A percentile compares a stretch with the other conserved stretches of the same genome.
Conservation (phyloP, 2,113 vertebrate species). For the Cricetomys ansorgei region DNA sequence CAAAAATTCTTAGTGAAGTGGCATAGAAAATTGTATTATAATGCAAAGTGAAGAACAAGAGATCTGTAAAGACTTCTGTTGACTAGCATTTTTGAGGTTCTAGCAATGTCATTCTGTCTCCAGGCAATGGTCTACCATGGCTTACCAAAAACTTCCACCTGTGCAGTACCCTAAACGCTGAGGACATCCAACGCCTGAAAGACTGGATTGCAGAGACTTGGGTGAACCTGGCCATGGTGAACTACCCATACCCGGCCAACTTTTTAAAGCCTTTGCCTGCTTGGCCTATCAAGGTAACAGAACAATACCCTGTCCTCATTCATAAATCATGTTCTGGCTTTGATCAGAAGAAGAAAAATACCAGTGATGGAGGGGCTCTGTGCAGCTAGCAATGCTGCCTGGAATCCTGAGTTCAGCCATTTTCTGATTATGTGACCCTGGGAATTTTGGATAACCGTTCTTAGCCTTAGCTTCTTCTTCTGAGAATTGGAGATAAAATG, state of each 20-base stretch:
- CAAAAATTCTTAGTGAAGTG: slow-evolving; percentile 31
- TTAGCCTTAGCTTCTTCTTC: slow-evolving; percentile 26
- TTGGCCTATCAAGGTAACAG: slow-evolving; percentile 95
- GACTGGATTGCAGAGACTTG: slow-evolving; percentile 95
- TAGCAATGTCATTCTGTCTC: slow-evolving; percentile 44
- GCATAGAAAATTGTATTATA: not conserved
- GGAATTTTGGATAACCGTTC: not conserved
- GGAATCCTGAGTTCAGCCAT: not conserved
- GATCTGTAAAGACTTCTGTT: not conserved
- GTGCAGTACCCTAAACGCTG: slow-evolving; percentile 89
- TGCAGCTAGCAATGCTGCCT: not conserved
- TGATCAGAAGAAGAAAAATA: slow-evolving; percentile 17
- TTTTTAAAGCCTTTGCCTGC: slow-evolving; percentile 96
- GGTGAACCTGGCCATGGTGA: slow-evolving; percentile 96
- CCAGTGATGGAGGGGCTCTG: not conserved
- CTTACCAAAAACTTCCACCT: slow-evolving; percentile 91
- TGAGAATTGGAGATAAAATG: slow-evolving; percentile 27
- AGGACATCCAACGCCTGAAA: slow-evolving; percentile 88
- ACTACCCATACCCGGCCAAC: slow-evolving; percentile 95
- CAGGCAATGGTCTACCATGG: slow-evolving; percentile 92
- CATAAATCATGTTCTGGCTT: slow-evolving; percentile 16
- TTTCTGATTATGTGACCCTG: not conserved
- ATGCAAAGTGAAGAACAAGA: not conserved
- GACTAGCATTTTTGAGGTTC: not conserved
- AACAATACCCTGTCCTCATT: slow-evolving; percentile 2